Base-by-base conservation (phyloP, 1,140 invertebrate genomes). In the Alviniconcha marisindica region DNA sequence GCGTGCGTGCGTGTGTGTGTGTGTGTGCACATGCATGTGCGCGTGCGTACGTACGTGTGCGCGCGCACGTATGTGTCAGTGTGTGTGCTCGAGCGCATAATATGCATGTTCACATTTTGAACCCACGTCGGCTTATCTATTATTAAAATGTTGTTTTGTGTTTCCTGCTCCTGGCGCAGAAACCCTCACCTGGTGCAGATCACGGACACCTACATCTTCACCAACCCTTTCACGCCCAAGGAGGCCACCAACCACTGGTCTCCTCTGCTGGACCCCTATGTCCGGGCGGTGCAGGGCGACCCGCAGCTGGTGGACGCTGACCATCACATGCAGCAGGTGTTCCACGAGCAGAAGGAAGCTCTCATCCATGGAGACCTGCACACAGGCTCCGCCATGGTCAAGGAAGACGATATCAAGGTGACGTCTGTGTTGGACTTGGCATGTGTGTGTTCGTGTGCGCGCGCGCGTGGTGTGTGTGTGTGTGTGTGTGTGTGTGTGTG, bases 281-380 rank as follows among this genome's bases (percentile, higher is more conserved):
- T 86, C 15, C 38, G 85, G 31, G 73, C 80, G 12, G 66, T 90
- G 15, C 88, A 90, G 48, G 84, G 83, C 18, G 84, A 90, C 42
- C 79, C 83, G 7, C 69, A 82, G 10, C 81, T 91, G 15, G 51
- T 89, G 44, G 21, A 42, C 18, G 77, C 78, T 10, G 85, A 81
- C 5, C 66, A 80, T 40, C 81, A 83, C 63, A 87, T 91, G 88
- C 84, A 84, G 74, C 48, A 81, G 40, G 24, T 90, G 14, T 91
- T 91, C 71, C 44, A 86, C 28, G 83, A 87, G 54, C 90, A 87
- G 85, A 90, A 90, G 60, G 90, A 91, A 83, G 86, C 87, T 84
- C 60, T 91, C n/a, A 40, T 89, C 18, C 90, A 91, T 79, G 90
- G 90, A 3, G 88, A 91, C 77, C 84, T 91, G 10, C 90, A 91